phyloP scores from a whole-genome alignment of 2,888 invertebrate genomes.

The Philereme transversata region DNA sequence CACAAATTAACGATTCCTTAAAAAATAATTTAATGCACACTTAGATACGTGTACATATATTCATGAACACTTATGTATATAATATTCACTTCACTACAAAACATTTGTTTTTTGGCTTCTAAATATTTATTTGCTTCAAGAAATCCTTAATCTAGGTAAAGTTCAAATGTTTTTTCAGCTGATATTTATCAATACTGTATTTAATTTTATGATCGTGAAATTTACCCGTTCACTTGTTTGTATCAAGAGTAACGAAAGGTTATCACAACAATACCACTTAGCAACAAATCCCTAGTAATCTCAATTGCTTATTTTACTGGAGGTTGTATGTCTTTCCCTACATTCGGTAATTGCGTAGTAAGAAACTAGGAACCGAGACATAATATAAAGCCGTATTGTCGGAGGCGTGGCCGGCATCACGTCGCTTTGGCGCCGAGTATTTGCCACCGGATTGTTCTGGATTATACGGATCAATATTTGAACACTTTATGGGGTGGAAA shows the following conservation, averaged over 20 bases:
- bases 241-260: constrained; percentile 27
- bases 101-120: too few species aligned
- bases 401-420: constrained; percentile 76
- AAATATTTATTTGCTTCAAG: background rate
- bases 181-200: too few species aligned
- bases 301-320: constrained; percentile 43
- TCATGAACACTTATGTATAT: too few species aligned
- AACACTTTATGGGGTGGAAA: constrained; percentile 41
- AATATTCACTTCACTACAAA: too few species aligned
- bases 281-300: constrained; percentile 39
- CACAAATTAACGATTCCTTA: background rate
- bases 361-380: constrained; percentile 45
- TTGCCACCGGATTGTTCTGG: constrained; percentile 63
- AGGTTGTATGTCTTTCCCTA: constrained; percentile 48
- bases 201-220: constrained; percentile 26
- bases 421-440: constrained; percentile 74
- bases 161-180: too few species aligned
- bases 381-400: constrained; percentile 59
- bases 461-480: constrained; percentile 46
- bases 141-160: background rate
- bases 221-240: constrained; percentile 15
- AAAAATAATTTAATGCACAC: background rate
- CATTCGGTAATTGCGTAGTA: constrained; percentile 49
- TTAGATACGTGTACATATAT: too few species aligned
- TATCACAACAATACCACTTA: constrained; percentile 29